A percentile compares a stretch with the other conserved stretches of the same genome.
These are phyloP conservation scores for Otis tarda DNA, from an alignment of 2,113 vertebrate genomes.

Conservation along the genomic window DNA sequence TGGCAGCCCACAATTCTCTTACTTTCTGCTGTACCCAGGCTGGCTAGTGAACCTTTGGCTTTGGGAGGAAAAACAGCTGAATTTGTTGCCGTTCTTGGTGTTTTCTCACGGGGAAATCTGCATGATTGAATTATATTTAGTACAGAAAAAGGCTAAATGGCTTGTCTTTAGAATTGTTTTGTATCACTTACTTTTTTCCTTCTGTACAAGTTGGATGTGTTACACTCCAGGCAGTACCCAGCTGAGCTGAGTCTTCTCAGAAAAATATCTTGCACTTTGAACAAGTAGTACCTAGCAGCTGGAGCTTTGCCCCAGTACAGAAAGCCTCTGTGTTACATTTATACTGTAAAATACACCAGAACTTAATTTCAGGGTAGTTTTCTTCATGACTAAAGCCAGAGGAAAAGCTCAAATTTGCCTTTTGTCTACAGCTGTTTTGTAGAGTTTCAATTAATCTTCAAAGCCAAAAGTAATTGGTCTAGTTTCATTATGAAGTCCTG, in stretches of 20 bases:
- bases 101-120: background rate
- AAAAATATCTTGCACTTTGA: background rate
- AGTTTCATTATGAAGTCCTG: background rate
- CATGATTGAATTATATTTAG: background rate
- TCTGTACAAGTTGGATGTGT: background rate
- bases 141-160: background rate
- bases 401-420: background rate
- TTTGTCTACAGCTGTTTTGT: background rate
- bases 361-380: constrained; percentile 13
- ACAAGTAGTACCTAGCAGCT: background rate
- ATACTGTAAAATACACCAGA: background rate
- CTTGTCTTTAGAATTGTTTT: background rate
- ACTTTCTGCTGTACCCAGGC: background rate
- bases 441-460: background rate
- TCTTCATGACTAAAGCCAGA: background rate
- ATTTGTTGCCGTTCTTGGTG: background rate
- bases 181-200: background rate
- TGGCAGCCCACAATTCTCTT: background rate
- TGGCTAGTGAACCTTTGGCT: background rate
- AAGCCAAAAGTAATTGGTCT: background rate
- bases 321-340: background rate
- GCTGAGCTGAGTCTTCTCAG: background rate
- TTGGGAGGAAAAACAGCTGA: background rate
- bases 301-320: background rate
- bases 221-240: background rate